Base-by-base conservation (phyloP, 2,797 vertebrate genomes). In the Cynopterus sphinx region DNA sequence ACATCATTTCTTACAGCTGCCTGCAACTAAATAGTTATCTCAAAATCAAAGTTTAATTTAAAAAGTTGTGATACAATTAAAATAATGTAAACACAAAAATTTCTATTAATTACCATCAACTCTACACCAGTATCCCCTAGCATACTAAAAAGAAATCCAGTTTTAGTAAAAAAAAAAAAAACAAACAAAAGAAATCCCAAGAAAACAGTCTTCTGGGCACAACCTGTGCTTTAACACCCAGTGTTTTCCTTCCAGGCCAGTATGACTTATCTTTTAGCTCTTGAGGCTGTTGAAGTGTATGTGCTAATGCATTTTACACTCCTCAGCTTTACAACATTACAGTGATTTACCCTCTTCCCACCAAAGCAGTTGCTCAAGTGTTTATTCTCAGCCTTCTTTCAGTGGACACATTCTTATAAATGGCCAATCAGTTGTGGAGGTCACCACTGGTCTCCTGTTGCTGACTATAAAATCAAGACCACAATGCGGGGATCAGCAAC, bases 311-410 rank as follows among this genome's bases (percentile, higher is more conserved):
- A 67, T 79, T 82, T 91, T 59, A 59, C 22, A 86, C 68, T 94
- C 63, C 63, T 63, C 41, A n/a, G 46, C 28, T 46, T 67, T 67
- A 74, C 13, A 53, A 49, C 36, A 13, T 6, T 19, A 11, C 17
- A 28, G 57, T 63, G 90, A 53, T 96, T 95, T 93, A 59, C 57
- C 22, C 51, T 91, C 87, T 95, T 96, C 51, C 74, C 63, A 88
- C 75, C 65, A 43, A 67, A 96, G 90, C 24, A 31, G 61, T 87
- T 12, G 6, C 39, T 93, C n/a, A 63, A 94, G 87, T 91, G 91
- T 92, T 85, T 95, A 61, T 81, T 49, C 59, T 79, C 33, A 74
- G 41, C 41, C 65, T 91, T 94, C 84, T 36, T 90, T 94, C 67
- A 65, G 57, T 51, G 53, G 70, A 85, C 92, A 75, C 22, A 16